phyloP scores from a whole-genome alignment of 2,888 invertebrate species.

The Itoplectis maculator region DNA sequence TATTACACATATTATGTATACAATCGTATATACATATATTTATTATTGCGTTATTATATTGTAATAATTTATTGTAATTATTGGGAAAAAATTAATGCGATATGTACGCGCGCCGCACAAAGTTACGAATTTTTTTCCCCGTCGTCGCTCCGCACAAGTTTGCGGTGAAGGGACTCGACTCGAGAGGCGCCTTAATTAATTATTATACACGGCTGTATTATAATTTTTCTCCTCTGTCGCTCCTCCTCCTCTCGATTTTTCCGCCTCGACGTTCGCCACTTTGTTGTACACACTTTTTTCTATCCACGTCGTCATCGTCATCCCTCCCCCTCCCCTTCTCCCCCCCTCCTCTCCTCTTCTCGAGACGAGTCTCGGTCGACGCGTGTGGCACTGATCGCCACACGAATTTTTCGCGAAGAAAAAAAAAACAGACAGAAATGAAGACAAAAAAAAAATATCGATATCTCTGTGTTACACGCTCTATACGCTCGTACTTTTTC shows the following conservation, averaged over 20 bases:
- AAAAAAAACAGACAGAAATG: slow-evolving; percentile 50
- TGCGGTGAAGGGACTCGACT: slow-evolving; percentile 50
- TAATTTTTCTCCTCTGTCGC: background rate
- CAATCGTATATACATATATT: slow-evolving; percentile 78
- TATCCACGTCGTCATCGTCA: no score
- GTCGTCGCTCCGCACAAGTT: background rate
- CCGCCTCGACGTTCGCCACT: slow-evolving; percentile 6
- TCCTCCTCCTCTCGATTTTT: slow-evolving; percentile 5
- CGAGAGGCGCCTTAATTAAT: slow-evolving; percentile 26
- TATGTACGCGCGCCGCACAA: slow-evolving; percentile 76
- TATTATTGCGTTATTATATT: slow-evolving; percentile 84
- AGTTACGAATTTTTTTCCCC: slow-evolving; percentile 16
- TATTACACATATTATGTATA: slow-evolving; percentile 73
- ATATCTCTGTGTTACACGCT: slow-evolving; percentile 67
- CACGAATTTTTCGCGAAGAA: slow-evolving; percentile 68
- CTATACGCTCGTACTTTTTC: slow-evolving; percentile 81
- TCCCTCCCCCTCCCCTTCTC: slow-evolving; percentile 6
- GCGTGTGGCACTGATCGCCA: slow-evolving; percentile 44
- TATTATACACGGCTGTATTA: no score
- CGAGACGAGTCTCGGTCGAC: slow-evolving; percentile 72
- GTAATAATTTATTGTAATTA: slow-evolving; percentile 83
- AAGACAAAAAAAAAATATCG: slow-evolving; percentile 52
- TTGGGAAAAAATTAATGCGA: slow-evolving; percentile 76
- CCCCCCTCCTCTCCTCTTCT: slow-evolving; percentile 58
- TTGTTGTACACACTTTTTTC: slow-evolving; percentile 47